phyloP scores from a whole-genome alignment of 2,797 vertebrate genomes.

The Sebastes taczanowskii region DNA sequence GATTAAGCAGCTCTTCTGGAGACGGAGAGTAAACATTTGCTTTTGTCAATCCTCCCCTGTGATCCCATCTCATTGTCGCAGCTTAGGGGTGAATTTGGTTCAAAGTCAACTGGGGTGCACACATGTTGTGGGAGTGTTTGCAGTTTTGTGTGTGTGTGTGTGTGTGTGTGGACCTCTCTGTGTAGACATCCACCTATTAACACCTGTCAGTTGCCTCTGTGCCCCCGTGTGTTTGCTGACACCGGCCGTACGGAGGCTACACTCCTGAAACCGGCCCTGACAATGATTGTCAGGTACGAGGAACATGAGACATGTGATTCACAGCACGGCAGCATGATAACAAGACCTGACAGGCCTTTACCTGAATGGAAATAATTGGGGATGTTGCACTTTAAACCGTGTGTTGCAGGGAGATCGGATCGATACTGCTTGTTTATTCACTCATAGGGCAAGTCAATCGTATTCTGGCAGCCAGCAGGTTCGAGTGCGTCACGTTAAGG shows the following conservation, averaged over 20 bases:
- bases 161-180: constrained; percentile 15
- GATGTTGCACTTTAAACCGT: background rate
- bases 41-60: constrained; percentile 39
- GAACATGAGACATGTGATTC: background rate
- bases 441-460: constrained; percentile 19
- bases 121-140: background rate
- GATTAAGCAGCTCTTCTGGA: constrained; percentile 45
- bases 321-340: background rate
- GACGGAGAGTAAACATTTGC: constrained; percentile 62
- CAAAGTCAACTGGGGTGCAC: constrained; percentile 19
- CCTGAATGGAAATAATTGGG: background rate
- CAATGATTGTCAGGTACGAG: constrained; percentile 21
- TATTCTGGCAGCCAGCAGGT: constrained; percentile 6
- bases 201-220: background rate
- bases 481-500: background rate
- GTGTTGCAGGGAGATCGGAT: constrained; percentile 24
- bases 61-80: constrained; percentile 29
- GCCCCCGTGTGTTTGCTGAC: constrained; percentile 15
- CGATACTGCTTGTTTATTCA: constrained; percentile 35
- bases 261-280: background rate
- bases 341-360: background rate
- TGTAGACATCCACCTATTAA: constrained; percentile 17
- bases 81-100: constrained; percentile 35
- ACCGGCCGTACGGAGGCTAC: background rate
- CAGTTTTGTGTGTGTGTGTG: constrained; percentile 12